phyloP scores from a whole-genome alignment of 2,113 vertebrate genomes.

The Danionella cerebrum region DNA sequence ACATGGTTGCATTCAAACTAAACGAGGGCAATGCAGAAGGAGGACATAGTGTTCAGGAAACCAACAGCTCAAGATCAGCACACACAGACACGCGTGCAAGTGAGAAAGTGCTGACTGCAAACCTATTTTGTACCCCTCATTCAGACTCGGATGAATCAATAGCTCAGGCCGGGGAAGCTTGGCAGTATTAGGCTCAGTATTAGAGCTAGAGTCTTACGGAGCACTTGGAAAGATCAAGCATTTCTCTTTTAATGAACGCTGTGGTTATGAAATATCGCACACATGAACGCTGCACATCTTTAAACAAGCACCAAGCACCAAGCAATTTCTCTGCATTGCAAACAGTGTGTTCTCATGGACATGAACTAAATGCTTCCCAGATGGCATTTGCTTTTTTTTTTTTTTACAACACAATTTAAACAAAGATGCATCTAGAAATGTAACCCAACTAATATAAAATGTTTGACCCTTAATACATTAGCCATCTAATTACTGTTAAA shows the following conservation, averaged over 20 bases:
- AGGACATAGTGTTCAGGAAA: neutral
- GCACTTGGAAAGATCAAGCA: neutral
- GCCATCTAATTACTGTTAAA: no score
- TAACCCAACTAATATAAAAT: no score
- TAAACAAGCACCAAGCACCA: no score
- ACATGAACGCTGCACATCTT: no score
- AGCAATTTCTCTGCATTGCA: no score
- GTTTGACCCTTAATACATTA: no score
- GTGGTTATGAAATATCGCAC: neutral
- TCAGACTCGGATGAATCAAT: conserved; percentile 25
- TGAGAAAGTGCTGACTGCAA: conserved; percentile 26
- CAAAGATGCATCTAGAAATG: no score
- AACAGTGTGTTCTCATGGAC: no score
- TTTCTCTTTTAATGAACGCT: neutral
- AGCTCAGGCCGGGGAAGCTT: neutral
- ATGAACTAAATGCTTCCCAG: no score
- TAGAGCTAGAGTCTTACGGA: neutral
- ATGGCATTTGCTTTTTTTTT: no score
- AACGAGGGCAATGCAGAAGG: neutral
- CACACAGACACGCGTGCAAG: neutral
- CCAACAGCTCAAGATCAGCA: neutral
- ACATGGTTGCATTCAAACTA: neutral
- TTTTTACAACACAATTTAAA: no score
- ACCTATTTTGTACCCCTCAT: conserved; percentile 1
- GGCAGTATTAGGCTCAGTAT: neutral